These are phyloP conservation scores for Dicrurus megarhynchus DNA, from an alignment of 2,113 vertebrate genomes.

Conservation along the genomic window DNA sequence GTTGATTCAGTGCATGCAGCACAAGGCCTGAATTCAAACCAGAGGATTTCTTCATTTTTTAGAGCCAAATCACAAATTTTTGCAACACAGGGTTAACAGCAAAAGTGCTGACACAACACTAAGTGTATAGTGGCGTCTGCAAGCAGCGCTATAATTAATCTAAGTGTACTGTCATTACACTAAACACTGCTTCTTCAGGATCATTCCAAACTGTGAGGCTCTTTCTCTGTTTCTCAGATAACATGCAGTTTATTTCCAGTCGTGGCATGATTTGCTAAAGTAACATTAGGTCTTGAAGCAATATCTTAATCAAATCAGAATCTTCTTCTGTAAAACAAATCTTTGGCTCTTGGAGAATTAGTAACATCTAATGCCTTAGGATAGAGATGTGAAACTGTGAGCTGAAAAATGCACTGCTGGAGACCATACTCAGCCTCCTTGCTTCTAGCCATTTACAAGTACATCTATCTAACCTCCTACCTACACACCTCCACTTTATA, in stretches of 20 bases:
- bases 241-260: conserved; percentile 65
- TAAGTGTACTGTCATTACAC: conserved; percentile 73
- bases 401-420: conserved; percentile 70
- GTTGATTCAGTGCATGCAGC: background rate
- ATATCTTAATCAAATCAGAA: conserved; percentile 78
- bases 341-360: conserved; percentile 76
- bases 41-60: background rate
- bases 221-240: conserved; percentile 49
- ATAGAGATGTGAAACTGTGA: conserved; percentile 74
- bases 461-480: conserved; percentile 62
- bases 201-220: conserved; percentile 58
- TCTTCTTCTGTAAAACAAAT: conserved; percentile 74
- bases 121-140: conserved; percentile 52
- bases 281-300: conserved; percentile 68
- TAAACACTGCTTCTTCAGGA: conserved; percentile 71
- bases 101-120: conserved; percentile 60
- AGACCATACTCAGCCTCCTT: conserved; percentile 45
- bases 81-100: conserved; percentile 55
- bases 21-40: background rate
- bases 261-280: conserved; percentile 62
- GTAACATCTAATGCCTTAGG: conserved; percentile 69
- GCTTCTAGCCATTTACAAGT: conserved; percentile 67
- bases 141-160: conserved; percentile 74
- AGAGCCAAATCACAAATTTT: conserved; percentile 31
- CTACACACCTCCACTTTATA: conserved; percentile 67